Evolutionary conservation across 2,888 invertebrate species (phyloP).

Genomic region (Lamellibrachia satsuma): DNA sequence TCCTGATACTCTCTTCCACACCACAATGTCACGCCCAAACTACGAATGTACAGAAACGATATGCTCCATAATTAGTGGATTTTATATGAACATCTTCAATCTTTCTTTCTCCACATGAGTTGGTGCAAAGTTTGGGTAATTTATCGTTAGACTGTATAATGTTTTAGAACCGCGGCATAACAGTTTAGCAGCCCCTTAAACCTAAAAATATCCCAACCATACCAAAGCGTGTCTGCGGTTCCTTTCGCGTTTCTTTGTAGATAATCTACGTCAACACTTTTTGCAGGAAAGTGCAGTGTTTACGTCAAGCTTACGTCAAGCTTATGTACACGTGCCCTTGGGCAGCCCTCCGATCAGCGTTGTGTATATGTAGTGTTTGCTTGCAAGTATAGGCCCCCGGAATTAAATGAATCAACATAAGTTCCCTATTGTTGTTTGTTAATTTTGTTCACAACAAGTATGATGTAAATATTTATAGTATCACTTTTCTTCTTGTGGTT

Average conservation of each 20-base stretch:
- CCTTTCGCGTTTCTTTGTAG: neutral
- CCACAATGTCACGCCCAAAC: neutral
- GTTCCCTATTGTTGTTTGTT: too few relatives aligned
- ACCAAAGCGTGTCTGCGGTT: neutral
- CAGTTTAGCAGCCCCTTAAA: neutral
- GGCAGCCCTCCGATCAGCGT: neutral
- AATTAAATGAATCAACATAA: too few relatives aligned
- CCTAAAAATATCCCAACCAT: neutral
- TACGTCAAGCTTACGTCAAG: neutral
- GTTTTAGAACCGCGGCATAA: neutral
- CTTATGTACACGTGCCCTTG: neutral
- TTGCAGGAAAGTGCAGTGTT: neutral
- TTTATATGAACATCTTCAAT: neutral
- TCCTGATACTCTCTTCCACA: too few relatives aligned
- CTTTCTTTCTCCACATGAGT: neutral
- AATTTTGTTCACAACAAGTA: too few relatives aligned
- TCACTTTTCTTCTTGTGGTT: too few relatives aligned
- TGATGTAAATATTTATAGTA: too few relatives aligned
- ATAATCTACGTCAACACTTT: neutral
- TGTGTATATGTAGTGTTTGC: neutral
- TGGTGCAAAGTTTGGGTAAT: neutral
- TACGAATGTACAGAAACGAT: neutral
- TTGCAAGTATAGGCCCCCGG: too few relatives aligned
- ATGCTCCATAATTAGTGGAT: neutral
- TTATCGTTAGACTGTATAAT: neutral